Evolutionary conservation across 2,888 invertebrate genomes (phyloP).

Genomic region (Leucania comma): DNA sequence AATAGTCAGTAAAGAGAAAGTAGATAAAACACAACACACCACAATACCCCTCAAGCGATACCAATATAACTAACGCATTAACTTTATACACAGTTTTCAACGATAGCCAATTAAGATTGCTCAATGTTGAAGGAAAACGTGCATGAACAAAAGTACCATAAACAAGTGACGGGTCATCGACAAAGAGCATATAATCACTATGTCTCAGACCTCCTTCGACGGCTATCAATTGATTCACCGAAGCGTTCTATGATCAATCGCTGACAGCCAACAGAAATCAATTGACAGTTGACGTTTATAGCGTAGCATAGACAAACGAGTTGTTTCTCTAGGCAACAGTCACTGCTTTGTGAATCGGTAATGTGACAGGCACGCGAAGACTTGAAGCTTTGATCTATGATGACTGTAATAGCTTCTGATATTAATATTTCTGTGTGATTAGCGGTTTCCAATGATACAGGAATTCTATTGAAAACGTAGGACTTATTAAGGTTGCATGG

Average conservation of each 20-base stretch:
- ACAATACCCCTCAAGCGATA: not conserved
- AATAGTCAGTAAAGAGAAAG: not conserved
- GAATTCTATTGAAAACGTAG: conserved; percentile 8
- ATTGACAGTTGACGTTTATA: conserved; percentile 40
- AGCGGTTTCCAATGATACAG: conserved; percentile 4
- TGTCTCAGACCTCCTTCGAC: conserved; percentile 35
- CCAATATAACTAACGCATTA: conserved; percentile 20
- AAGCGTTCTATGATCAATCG: conserved; percentile 36
- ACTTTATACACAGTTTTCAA: conserved; percentile 27
- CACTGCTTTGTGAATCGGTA: conserved; percentile 27
- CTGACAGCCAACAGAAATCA: conserved; percentile 32
- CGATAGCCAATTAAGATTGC: conserved; percentile 28
- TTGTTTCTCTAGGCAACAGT: conserved; percentile 22
- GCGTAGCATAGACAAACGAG: conserved; percentile 29
- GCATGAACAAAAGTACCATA: conserved; percentile 38
- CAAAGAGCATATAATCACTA: conserved; percentile 46
- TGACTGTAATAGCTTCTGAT: conserved; percentile 32
- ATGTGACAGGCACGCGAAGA: conserved; percentile 22
- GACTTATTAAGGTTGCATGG: not conserved
- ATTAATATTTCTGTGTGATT: conserved; percentile 26
- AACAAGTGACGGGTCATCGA: conserved; percentile 35
- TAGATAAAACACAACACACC: not conserved
- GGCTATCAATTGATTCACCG: conserved; percentile 43
- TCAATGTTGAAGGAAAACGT: conserved; percentile 29
- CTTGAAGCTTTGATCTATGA: conserved; percentile 36